These are phyloP conservation scores for Myotis myotis DNA, from an alignment of 2,797 vertebrate genomes.

Conservation along the genomic window DNA sequence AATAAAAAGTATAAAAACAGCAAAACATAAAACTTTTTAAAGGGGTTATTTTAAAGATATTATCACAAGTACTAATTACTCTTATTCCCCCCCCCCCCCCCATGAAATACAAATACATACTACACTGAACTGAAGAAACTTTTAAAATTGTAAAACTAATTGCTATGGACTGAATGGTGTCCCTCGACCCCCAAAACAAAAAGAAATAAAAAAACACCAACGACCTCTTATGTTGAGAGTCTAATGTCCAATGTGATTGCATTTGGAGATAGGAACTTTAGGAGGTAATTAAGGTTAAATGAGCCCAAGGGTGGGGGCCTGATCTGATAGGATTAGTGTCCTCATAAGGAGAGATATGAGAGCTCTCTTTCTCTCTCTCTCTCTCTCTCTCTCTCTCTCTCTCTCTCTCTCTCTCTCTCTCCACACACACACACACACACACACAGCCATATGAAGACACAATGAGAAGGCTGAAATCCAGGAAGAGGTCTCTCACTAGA, in stretches of 20 bases:
- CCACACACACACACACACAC: too few relatives aligned
- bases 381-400: too few relatives aligned
- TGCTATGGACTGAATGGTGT: not conserved
- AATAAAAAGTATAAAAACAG: not conserved
- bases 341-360: not conserved
- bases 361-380: not conserved
- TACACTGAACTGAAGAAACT: not conserved
- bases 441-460: not conserved
- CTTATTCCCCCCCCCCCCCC: fast-evolving
- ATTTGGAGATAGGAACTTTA: not conserved
- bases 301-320: not conserved
- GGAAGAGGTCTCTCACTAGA: not conserved
- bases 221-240: not conserved
- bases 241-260: not conserved
- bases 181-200: not conserved
- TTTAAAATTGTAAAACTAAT: not conserved
- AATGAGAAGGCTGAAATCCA: not conserved
- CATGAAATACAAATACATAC: not conserved
- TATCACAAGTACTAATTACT: not conserved
- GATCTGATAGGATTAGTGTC: too few relatives aligned
- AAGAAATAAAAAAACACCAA: too few relatives aligned
- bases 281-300: not conserved
- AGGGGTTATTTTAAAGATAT: not conserved
- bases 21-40: not conserved
- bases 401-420: too few relatives aligned